These are phyloP conservation scores for Notarius lentiginosus DNA, from an alignment of 2,113 vertebrate genomes.

Conservation along the genomic window DNA sequence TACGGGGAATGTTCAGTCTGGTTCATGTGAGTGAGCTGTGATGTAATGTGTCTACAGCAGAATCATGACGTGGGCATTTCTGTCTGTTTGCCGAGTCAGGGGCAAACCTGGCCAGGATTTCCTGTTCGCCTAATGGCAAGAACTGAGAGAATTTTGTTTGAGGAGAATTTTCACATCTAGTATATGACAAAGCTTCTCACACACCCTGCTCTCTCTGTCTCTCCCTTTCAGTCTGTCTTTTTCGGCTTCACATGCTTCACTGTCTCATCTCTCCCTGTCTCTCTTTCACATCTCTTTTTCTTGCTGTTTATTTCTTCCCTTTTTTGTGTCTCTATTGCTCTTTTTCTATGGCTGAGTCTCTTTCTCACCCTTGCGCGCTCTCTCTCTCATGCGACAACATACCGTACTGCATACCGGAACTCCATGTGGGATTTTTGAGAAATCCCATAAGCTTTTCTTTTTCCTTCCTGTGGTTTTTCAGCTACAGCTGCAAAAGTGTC, in stretches of 20 bases:
- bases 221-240: not conserved
- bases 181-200: not conserved
- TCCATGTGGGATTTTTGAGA: not conserved
- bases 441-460: not conserved
- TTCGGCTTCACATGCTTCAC: too few relatives aligned
- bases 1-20: not conserved
- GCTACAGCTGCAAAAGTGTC: not conserved
- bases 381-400: slow-evolving; percentile 3
- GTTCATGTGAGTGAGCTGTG: not conserved
- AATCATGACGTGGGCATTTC: not conserved
- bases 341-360: not conserved
- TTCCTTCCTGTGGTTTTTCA: not conserved
- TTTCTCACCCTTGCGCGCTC: not conserved
- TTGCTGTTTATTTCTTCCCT: not conserved
- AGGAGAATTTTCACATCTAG: not conserved
- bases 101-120: not conserved
- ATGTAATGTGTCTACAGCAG: not conserved
- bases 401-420: not conserved
- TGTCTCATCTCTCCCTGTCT: not conserved
- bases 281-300: not conserved
- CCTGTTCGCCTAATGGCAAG: not conserved
- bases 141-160: not conserved
- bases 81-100: not conserved
- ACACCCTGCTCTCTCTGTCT: not conserved
- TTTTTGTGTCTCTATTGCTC: not conserved